Base-by-base conservation (phyloP, 1,140 invertebrate genomes). In the Heliconius hewitsoni region DNA sequence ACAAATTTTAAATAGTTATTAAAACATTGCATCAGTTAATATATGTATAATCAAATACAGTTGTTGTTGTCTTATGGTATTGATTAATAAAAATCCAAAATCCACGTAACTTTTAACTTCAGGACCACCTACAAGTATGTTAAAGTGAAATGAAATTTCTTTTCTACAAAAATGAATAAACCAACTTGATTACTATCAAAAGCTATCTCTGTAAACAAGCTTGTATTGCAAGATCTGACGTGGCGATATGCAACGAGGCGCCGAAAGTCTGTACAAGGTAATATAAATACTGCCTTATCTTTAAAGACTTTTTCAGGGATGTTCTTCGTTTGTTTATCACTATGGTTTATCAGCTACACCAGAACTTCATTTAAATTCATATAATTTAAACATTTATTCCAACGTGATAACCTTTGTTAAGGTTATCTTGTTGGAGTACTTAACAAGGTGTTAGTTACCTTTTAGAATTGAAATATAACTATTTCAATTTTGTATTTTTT, bases 221-320 rank as follows among this genome's bases (percentile, higher is more conserved):
- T 73, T 70, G 42, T 79, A 77, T 72, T 72, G 46, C 50, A 70
- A 77, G 76, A 77, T 77, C 76, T 55, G 30, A 72, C 70, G 42
- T 18, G 18, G 30, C 46, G 76, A 77, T 77, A 77, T 50, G 71
- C 27, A 27, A 57, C 76, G 76, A 71, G 76, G 70, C 76, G 76
- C 76, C 76, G 18, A 55, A 70, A 77, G 76, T 77, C 76, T 77
- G 76, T 77, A 37, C 46, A 77, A 77, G 76, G 76, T 77, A 77
- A 73, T 77, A 72, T 77, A 77, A 77, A 77, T 42, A 77, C 76
- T 55, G 71, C n/a, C 76, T 77, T 77, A 72, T 77, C 70, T 77
- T 23, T 77, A 55, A 77, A 77, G 70, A 77, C 50, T 34, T 77
- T 71, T 77, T 77, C 76, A 72, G 52, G 46, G 76, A 42, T 30